Conservation (phyloP, 2,797 vertebrate genomes). For the Pseudomugil tenellus region DNA sequence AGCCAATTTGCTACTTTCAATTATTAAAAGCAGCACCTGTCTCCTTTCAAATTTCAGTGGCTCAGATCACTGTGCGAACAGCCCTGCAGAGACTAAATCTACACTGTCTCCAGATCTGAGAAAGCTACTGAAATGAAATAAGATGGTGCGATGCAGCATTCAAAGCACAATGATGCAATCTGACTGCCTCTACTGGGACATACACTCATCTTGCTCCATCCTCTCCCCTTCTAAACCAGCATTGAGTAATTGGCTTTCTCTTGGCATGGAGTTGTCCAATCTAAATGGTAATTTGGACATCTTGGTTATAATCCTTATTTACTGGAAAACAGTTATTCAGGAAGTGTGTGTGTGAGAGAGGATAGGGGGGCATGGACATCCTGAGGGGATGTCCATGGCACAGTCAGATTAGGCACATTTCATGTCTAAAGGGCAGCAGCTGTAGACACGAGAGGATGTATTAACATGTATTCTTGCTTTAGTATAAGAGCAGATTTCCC, state of each 20-base stretch:
- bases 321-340: conserved; percentile 51
- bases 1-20: conserved; percentile 74
- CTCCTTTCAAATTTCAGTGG: conserved; percentile 57
- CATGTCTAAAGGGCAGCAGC: neutral
- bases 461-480: conserved; percentile 3
- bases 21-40: conserved; percentile 73
- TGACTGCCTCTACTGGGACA: conserved; percentile 31
- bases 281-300: conserved; percentile 82
- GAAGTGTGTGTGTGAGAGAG: conserved; percentile 31
- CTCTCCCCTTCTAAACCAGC: conserved; percentile 42
- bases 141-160: conserved; percentile 37
- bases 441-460: conserved; percentile 8
- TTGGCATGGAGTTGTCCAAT: conserved; percentile 77
- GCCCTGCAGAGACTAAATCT: conserved; percentile 39
- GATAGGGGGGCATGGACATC: no score
- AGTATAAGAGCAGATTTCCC: neutral
- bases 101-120: conserved; percentile 45
- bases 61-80: conserved; percentile 37
- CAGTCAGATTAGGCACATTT: conserved; percentile 10
- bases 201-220: conserved; percentile 37
- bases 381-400: conserved; percentile 40
- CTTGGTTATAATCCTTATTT: conserved; percentile 64
- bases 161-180: conserved; percentile 45
- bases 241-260: conserved; percentile 74
- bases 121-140: conserved; percentile 37